These are phyloP conservation scores for Cardiocondyla obscurior DNA, from an alignment of 1,140 invertebrate species.

Conservation along the genomic window DNA sequence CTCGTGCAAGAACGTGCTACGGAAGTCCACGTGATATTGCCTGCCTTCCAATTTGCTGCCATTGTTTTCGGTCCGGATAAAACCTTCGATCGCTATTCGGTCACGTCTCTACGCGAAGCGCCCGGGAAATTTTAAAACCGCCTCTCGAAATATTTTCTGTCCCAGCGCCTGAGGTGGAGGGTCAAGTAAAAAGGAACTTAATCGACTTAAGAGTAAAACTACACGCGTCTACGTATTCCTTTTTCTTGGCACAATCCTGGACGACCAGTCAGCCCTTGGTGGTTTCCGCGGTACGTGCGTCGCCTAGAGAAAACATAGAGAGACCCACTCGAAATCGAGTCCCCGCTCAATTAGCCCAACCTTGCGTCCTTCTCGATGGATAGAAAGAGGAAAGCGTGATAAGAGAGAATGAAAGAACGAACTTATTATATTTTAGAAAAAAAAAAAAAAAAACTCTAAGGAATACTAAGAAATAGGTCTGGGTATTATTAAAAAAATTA, in stretches of 20 bases:
- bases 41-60: conserved; percentile 45
- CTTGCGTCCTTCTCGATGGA: conserved; percentile 51
- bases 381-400: neutral
- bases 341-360: conserved; percentile 77
- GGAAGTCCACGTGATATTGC: conserved; percentile 37
- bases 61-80: conserved; percentile 59
- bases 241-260: conserved; percentile 60
- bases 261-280: conserved; percentile 59
- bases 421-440: conserved; percentile 9
- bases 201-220: conserved; percentile 66
- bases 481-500: neutral
- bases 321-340: conserved; percentile 77
- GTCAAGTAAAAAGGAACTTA: conserved; percentile 49
- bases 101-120: conserved; percentile 37
- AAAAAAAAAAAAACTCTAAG: too few relatives aligned
- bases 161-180: conserved; percentile 2
- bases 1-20: conserved; percentile 40
- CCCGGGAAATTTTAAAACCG: conserved; percentile 44
- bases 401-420: neutral
- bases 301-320: conserved; percentile 75
- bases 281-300: conserved; percentile 74
- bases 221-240: conserved; percentile 36
- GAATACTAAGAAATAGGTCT: conserved; percentile 3
- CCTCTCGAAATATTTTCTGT: conserved; percentile 51
- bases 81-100: conserved; percentile 52